These are phyloP conservation scores for Hirudo medicinalis DNA, from an alignment of 1,140 invertebrate species.

Conservation along the genomic window DNA sequence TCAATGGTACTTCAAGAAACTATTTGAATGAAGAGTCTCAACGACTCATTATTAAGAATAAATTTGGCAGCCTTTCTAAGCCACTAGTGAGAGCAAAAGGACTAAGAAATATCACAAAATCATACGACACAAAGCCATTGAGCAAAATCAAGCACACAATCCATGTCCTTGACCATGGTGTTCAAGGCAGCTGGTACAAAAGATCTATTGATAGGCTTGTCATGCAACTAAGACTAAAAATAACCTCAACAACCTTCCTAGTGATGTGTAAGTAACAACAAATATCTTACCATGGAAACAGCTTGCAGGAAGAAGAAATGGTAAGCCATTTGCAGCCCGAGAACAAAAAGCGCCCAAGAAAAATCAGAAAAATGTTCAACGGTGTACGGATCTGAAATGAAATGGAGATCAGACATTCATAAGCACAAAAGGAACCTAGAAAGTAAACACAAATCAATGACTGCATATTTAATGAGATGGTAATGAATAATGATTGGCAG, in stretches of 20 bases:
- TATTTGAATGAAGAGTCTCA: too few relatives aligned
- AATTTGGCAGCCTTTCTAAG: too few relatives aligned
- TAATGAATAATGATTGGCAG: too few relatives aligned
- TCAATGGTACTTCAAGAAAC: too few relatives aligned
- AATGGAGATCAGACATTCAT: constrained; percentile 3
- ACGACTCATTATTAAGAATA: too few relatives aligned
- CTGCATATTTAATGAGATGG: too few relatives aligned
- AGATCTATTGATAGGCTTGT: background rate
- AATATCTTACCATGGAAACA: constrained; percentile 62
- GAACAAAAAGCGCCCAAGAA: constrained; percentile 67
- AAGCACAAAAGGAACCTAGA: background rate
- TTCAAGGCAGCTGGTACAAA: background rate
- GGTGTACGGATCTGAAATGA: constrained; percentile 63
- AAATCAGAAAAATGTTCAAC: constrained; percentile 65
- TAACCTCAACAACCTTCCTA: background rate
- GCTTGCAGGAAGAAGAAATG: constrained; percentile 71
- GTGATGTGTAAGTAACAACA: background rate
- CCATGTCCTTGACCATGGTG: background rate
- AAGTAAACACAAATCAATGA: background rate
- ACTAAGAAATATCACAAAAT: background rate
- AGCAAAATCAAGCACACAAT: background rate
- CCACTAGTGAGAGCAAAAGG: too few relatives aligned
- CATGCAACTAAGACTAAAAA: background rate
- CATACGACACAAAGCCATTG: background rate
- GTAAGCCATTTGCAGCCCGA: constrained; percentile 67